Conservation (phyloP, 2,797 vertebrate species). For the Melanotaenia pygmaea region DNA sequence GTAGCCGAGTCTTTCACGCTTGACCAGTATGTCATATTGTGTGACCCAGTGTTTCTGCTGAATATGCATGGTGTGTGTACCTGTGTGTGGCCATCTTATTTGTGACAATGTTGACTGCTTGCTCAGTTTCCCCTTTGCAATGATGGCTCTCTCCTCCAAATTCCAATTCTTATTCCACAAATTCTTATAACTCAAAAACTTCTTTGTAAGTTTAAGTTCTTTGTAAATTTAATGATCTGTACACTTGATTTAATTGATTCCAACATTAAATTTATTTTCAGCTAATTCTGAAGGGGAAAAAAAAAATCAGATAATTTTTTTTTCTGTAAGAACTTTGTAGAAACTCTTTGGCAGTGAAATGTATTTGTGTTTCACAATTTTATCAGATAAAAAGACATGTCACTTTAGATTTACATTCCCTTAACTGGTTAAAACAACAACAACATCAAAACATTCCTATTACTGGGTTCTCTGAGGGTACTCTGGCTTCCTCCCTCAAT, state of each 20-base stretch:
- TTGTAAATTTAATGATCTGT: background rate
- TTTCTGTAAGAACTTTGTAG: background rate
- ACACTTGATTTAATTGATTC: background rate
- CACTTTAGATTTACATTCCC: no score
- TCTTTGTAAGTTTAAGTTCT: background rate
- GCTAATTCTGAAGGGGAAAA: background rate
- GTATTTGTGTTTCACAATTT: background rate
- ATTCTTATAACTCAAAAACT: background rate
- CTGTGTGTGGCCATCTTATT: conserved; percentile 8
- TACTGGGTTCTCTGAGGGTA: no score
- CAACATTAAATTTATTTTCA: background rate
- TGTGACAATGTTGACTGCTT: conserved; percentile 10
- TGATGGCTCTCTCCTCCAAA: background rate
- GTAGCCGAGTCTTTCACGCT: conserved; percentile 64
- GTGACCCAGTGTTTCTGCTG: conserved; percentile 54
- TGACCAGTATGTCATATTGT: conserved; percentile 43
- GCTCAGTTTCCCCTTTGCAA: background rate
- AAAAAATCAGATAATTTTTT: no score
- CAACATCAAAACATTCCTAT: no score
- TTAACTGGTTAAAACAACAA: no score
- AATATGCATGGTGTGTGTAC: conserved; percentile 37
- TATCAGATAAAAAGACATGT: background rate
- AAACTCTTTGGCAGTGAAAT: background rate
- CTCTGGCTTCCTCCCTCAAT: no score
- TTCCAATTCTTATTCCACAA: background rate